A percentile compares a stretch with the other conserved stretches of the same genome.
Conservation (phyloP, 2,113 vertebrate genomes). For the Larimichthys polyactis region DNA sequence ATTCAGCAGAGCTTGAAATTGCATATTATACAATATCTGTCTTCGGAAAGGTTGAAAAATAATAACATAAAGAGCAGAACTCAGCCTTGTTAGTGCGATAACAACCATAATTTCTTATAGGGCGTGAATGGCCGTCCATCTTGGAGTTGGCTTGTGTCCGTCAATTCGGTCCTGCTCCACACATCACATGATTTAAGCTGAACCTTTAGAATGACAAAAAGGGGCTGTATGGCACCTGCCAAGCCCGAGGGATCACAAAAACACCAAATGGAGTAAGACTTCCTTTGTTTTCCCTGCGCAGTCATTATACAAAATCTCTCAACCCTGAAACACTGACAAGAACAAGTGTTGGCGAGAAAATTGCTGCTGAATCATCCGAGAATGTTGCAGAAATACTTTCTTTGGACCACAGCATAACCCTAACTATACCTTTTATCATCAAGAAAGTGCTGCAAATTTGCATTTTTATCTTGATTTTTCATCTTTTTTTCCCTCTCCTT, state of each 20-base stretch:
- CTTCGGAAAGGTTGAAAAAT: constrained; percentile 20
- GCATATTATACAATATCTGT: constrained; percentile 40
- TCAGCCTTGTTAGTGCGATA: constrained; percentile 29
- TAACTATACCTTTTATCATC: background rate
- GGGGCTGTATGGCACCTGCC: constrained; percentile 14
- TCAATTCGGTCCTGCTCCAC: constrained; percentile 8
- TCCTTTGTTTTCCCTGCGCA: constrained; percentile 49
- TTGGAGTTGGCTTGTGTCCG: background rate
- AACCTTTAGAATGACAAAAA: constrained; percentile 20
- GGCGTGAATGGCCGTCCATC: background rate
- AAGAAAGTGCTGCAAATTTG: constrained; percentile 15
- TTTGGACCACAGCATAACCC: background rate
- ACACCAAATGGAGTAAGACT: constrained; percentile 49
- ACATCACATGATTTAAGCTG: constrained; percentile 17
- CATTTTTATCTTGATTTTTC: constrained; percentile 6
- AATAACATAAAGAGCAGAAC: constrained; percentile 2
- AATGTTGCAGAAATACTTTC: background rate
- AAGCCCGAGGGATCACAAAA: constrained; percentile 43
- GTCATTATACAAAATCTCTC: constrained; percentile 63
- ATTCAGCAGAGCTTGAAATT: constrained; percentile 71
- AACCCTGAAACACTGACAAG: constrained; percentile 58
- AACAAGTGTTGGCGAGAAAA: constrained; percentile 18
- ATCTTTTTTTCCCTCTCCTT: constrained; percentile 1
- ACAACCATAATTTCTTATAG: constrained; percentile 6
- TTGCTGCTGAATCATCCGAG: constrained; percentile 32